These are phyloP conservation scores for Myanophis thanlyinensis DNA, from an alignment of 2,113 vertebrate genomes.

Conservation along the genomic window DNA sequence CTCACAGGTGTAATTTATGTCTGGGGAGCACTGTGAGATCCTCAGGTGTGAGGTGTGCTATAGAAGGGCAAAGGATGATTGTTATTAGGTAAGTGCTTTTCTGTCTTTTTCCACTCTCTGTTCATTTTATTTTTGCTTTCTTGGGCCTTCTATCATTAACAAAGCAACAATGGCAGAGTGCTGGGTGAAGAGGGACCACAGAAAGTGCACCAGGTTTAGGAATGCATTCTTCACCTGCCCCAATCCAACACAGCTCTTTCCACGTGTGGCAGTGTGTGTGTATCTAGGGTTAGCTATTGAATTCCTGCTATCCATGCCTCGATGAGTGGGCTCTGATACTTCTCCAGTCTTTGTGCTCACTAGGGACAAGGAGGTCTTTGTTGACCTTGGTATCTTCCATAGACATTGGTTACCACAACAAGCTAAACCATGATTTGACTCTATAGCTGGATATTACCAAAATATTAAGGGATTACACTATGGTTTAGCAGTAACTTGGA, in stretches of 20 bases:
- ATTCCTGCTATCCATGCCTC: background rate
- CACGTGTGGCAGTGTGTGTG: background rate
- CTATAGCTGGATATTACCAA: background rate
- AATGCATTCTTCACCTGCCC: background rate
- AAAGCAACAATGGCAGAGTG: background rate
- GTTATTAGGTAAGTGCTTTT: constrained; percentile 19
- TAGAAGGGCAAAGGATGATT: constrained; percentile 24
- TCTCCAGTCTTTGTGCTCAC: background rate
- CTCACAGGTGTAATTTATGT: constrained; percentile 30
- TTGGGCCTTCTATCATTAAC: background rate
- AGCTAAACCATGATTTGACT: background rate
- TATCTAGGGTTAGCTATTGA: background rate
- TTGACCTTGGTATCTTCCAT: background rate
- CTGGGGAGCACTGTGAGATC: constrained; percentile 29
- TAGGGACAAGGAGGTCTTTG: background rate
- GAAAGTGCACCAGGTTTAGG: background rate
- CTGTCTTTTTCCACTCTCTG: background rate
- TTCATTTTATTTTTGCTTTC: background rate
- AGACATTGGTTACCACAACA: background rate
- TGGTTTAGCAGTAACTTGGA: background rate
- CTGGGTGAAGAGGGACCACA: background rate
- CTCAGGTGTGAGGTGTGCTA: constrained; percentile 1
- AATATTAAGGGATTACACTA: background rate
- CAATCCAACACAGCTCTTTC: background rate
- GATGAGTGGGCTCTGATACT: background rate